These are phyloP conservation scores for Schlechtendalia chinensis DNA, from an alignment of 1,140 invertebrate species.

Conservation along the genomic window DNA sequence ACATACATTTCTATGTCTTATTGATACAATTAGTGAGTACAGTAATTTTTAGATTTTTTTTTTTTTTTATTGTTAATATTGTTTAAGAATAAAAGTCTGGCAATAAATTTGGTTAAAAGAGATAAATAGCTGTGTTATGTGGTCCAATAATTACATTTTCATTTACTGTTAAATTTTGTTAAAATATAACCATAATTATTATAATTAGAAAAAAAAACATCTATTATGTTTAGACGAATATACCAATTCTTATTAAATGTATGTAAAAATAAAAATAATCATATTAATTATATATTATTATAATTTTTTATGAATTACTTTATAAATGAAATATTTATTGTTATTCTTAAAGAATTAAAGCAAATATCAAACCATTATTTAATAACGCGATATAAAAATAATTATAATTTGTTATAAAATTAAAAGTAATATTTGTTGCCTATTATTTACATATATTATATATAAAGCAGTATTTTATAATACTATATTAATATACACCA, in stretches of 20 bases:
- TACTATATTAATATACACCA: neutral
- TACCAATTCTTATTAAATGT: neutral
- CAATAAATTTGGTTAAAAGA: constrained; percentile 34
- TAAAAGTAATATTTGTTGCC: constrained; percentile 16
- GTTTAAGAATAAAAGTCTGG: constrained; percentile 39
- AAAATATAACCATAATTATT: neutral
- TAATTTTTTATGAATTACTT: constrained; percentile 6
- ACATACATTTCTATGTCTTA: constrained; percentile 40
- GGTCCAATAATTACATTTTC: constrained; percentile 32
- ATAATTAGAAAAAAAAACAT: constrained; percentile 1
- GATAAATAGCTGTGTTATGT: constrained; percentile 20
- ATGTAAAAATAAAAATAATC: neutral
- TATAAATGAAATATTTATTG: constrained; percentile 19
- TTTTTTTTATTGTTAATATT: constrained; percentile 34
- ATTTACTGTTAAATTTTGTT: constrained; percentile 27
- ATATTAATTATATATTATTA: neutral
- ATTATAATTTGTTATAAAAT: neutral
- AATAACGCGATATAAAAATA: constrained; percentile 11
- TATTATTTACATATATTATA: constrained; percentile 2
- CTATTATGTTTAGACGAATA: constrained; percentile 26
- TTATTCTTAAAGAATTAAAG: constrained; percentile 21
- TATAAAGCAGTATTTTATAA: neutral
- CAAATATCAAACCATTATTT: constrained; percentile 33
- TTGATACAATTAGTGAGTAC: constrained; percentile 13
- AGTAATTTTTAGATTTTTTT: neutral